Evolutionary conservation across 1,140 invertebrate species (phyloP).

Genomic region (Apocrypta bakeri): DNA sequence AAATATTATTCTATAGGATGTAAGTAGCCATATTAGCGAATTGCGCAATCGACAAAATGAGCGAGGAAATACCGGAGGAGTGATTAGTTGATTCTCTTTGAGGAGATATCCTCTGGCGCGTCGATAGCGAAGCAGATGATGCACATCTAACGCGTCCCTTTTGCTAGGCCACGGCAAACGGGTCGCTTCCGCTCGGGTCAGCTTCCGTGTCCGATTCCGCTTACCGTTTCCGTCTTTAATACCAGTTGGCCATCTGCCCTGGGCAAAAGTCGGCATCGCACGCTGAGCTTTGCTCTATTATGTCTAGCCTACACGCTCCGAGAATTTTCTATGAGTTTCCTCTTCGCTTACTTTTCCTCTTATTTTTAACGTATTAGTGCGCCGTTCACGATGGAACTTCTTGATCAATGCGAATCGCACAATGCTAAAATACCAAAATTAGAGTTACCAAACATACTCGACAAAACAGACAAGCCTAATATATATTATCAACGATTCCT

Average conservation of each 20-base stretch:
- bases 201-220: slow-evolving; percentile 42
- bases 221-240: slow-evolving; percentile 41
- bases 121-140: neutral
- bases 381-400: too few relatives aligned
- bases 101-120: neutral
- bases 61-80: neutral
- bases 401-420: too few relatives aligned
- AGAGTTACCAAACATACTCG: too few relatives aligned
- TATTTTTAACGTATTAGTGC: too few relatives aligned
- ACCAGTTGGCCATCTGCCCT: slow-evolving; percentile 42
- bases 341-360: too few relatives aligned
- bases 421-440: too few relatives aligned
- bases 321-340: too few relatives aligned
- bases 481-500: too few relatives aligned
- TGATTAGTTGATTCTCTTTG: neutral
- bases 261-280: neutral
- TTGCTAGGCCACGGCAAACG: slow-evolving; percentile 25
- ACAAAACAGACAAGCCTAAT: too few relatives aligned
- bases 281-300: neutral
- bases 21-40: too few relatives aligned
- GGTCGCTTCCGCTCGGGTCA: slow-evolving; percentile 33
- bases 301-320: too few relatives aligned
- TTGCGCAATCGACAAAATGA: neutral
- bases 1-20: too few relatives aligned
- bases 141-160: neutral